phyloP scores from a whole-genome alignment of 2,113 vertebrate genomes.

The Calypte anna region DNA sequence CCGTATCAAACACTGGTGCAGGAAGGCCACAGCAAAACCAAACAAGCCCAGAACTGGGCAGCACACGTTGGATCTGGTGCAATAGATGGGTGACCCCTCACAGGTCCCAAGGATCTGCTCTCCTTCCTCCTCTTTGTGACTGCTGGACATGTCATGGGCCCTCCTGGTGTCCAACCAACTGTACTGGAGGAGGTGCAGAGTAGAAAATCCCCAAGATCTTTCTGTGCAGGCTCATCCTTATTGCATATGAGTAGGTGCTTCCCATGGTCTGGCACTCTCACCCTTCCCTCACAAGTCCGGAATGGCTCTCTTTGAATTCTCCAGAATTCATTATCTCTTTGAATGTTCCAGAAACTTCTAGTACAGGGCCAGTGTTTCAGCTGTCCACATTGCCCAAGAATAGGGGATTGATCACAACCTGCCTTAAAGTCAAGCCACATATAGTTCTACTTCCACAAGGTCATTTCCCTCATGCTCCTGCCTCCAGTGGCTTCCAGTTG shows the following conservation, averaged over 20 bases:
- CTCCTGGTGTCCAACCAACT: neutral
- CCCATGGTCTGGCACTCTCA: neutral
- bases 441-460: neutral
- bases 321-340: neutral
- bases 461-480: neutral
- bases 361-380: neutral
- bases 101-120: neutral
- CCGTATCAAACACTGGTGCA: neutral
- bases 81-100: neutral
- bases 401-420: neutral
- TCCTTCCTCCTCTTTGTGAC: neutral
- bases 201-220: neutral
- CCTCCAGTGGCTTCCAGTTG: neutral
- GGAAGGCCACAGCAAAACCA: neutral
- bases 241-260: fast-evolving
- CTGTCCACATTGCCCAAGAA: fast-evolving
- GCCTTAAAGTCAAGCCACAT: neutral
- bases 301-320: too few species aligned
- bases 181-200: neutral
- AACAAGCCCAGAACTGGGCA: neutral
- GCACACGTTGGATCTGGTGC: neutral
- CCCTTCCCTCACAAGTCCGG: neutral
- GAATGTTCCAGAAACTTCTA: conserved; percentile 60
- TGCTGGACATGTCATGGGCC: neutral
- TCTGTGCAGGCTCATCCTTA: fast-evolving